Evolutionary conservation across 1,140 invertebrate species (phyloP).

Genomic region (Microplitis demolitor): DNA sequence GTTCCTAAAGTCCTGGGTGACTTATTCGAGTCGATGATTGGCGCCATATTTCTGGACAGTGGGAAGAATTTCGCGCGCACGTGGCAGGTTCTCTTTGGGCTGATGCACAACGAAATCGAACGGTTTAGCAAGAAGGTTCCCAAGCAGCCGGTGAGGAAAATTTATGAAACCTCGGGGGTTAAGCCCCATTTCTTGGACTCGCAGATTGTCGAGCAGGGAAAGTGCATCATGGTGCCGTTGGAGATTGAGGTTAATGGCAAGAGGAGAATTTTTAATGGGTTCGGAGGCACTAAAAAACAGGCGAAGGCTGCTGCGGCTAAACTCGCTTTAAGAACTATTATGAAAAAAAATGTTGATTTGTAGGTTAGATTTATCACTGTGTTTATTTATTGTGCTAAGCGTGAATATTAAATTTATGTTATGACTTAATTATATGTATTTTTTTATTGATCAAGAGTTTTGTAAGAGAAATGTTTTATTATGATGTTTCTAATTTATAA

Average conservation of each 20-base stretch:
- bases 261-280: slow-evolving; percentile 67
- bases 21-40: slow-evolving; percentile 90
- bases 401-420: no score
- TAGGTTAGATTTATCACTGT: no score
- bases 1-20: slow-evolving; percentile 96
- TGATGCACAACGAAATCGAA: slow-evolving; percentile 77
- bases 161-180: slow-evolving; percentile 75
- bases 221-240: slow-evolving; percentile 67
- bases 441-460: no score
- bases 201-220: slow-evolving; percentile 42
- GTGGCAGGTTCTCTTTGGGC: slow-evolving; percentile 81
- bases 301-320: slow-evolving; percentile 79
- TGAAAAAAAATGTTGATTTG: no score
- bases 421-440: no score
- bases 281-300: slow-evolving; percentile 69
- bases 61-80: slow-evolving; percentile 76
- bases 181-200: slow-evolving; percentile 63
- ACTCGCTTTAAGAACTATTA: slow-evolving; percentile 64
- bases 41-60: slow-evolving; percentile 90
- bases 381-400: no score
- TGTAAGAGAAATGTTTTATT: no score
- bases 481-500: no score
- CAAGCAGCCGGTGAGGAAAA: slow-evolving; percentile 83
- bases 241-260: slow-evolving; percentile 65
- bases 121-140: slow-evolving; percentile 74